These are phyloP conservation scores for Lophotriccus pileatus DNA, from an alignment of 2,797 vertebrate species.

Conservation along the genomic window DNA sequence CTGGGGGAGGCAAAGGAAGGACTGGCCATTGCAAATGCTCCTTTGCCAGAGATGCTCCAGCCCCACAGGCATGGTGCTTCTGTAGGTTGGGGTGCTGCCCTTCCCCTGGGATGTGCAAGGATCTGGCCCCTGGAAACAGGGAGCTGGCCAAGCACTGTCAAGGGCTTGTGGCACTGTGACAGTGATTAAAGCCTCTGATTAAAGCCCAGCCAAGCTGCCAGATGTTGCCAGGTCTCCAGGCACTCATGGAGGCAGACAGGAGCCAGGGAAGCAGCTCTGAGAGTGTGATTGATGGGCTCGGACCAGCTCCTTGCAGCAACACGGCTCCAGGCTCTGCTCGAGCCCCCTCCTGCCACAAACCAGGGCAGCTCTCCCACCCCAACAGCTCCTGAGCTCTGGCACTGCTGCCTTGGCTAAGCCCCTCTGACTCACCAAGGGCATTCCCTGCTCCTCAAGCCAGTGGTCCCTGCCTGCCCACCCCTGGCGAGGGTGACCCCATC, in stretches of 20 bases:
- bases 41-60: background rate
- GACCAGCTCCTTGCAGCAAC: background rate
- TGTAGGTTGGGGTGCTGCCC: background rate
- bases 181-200: constrained; percentile 4
- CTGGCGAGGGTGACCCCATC: background rate
- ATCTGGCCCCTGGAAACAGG: background rate
- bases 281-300: background rate
- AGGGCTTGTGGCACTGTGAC: background rate
- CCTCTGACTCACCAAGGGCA: rapidly evolving
- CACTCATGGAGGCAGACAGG: background rate
- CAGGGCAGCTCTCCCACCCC: background rate
- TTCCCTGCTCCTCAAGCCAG: rapidly evolving
- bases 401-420: background rate
- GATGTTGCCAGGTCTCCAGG: constrained; percentile 18
- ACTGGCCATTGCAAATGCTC: background rate
- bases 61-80: background rate
- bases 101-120: rapidly evolving
- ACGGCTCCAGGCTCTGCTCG: rapidly evolving
- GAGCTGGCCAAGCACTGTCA: background rate
- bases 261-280: background rate
- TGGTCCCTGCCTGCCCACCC: too few relatives aligned
- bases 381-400: rapidly evolving
- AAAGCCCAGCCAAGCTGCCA: constrained; percentile 1
- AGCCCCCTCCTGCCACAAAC: background rate
- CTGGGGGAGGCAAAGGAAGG: background rate